phyloP scores from a whole-genome alignment of 2,113 vertebrate species.

The Anthoscopus minutus region DNA sequence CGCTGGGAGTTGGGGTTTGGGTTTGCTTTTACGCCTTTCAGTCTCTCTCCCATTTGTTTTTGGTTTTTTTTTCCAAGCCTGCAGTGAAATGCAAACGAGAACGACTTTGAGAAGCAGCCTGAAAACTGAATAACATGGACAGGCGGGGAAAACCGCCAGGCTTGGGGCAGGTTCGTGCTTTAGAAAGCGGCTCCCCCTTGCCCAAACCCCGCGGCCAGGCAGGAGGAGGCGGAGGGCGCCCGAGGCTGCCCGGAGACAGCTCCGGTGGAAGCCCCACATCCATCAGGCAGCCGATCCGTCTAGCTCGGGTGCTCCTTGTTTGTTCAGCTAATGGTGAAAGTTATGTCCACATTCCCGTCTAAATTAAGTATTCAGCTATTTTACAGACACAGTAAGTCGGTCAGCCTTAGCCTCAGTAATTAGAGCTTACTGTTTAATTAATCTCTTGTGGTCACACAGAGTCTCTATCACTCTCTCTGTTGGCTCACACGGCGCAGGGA shows the following conservation, averaged over 20 bases:
- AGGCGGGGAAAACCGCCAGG: neutral
- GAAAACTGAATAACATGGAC: neutral
- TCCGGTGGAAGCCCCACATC: neutral
- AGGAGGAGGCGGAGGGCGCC: neutral
- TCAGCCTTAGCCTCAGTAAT: slow-evolving; percentile 55
- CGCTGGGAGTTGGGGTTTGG: neutral
- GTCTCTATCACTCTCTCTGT: neutral
- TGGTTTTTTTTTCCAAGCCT: neutral
- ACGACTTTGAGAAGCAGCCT: neutral
- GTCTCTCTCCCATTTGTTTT: neutral
- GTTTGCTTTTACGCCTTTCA: neutral
- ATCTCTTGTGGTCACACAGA: slow-evolving; percentile 27
- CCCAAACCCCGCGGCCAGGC: neutral
- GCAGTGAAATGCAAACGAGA: neutral
- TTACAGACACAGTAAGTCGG: slow-evolving; percentile 30
- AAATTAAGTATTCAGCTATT: slow-evolving; percentile 54
- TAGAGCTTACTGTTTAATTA: slow-evolving; percentile 54
- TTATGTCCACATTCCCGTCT: neutral
- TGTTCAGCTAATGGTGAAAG: slow-evolving; percentile 39
- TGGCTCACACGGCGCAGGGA: neutral
- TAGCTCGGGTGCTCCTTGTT: slow-evolving; percentile 31
- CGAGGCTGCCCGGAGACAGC: neutral
- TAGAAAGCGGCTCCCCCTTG: neutral
- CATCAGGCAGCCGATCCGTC: neutral
- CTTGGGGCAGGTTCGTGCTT: neutral